Evolutionary conservation across 2,797 vertebrate genomes (phyloP), one percentile per base, ranked within the genome.

Genomic region (Spea hammondii): DNA sequence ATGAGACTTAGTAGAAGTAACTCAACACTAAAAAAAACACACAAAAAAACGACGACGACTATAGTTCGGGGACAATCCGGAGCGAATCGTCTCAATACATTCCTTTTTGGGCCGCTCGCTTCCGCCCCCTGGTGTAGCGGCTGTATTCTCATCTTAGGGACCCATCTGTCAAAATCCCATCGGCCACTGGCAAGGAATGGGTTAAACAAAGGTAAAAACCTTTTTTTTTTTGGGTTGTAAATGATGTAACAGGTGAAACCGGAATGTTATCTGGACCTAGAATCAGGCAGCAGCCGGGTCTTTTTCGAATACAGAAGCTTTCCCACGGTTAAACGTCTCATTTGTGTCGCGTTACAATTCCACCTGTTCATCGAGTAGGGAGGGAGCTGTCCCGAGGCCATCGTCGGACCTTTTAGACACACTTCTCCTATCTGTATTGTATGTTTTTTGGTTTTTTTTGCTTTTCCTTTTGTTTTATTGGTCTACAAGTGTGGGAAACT

Each of bases 401-500:
- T 89, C 91, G 91, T 89, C 89, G 87, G 84, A 83, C 89, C 84
- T 90, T 90, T 90, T 86, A 90, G 88, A 84, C 90, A 90, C 84
- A 85, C 84, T 84, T 84, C 86, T 83, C 90, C 92, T 91, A 91
- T 92, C 82, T 87, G 60, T 3, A 82, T 82, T 78, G 86, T 83
- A 9, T 32, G 32, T 2, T 32, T 32, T 32, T 32, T 2, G 44
- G 0, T 17, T 14, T 9, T 2, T 62, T 9, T 62, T 62, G 59
- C 59, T 59, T 59, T 10, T 32, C 32, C 32, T 59, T 62, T 62
- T 62, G n/a, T 65, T 13, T 82, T 85, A 96, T 96, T 96, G 95
- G 95, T 85, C 71, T 9, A 60, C 5, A 89, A 95, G 93, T 95
- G 96, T 98, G 96, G 95, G 97, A 98, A 98, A 93, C 89, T 92